phyloP scores from a whole-genome alignment of 2,888 invertebrate species.

The Parasteatoda lunata region DNA sequence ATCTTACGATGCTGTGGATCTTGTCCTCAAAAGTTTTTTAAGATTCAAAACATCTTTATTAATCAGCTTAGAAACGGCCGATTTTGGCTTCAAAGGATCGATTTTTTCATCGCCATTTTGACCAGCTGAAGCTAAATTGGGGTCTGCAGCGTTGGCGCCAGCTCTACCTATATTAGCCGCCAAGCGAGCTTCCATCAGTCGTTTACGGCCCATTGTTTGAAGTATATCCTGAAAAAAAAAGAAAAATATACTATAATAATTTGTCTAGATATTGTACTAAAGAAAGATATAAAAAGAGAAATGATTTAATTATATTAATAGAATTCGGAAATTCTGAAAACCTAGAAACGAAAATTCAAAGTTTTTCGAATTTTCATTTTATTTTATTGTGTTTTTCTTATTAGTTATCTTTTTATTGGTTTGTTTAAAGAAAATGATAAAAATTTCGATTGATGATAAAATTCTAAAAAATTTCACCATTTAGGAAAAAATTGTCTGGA shows the following conservation, averaged over 20 bases:
- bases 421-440: too few species aligned
- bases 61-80: slow-evolving; percentile 39
- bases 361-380: too few species aligned
- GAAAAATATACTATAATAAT: not conserved
- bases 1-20: slow-evolving; percentile 49
- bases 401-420: too few species aligned
- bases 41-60: slow-evolving; percentile 52
- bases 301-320: too few species aligned
- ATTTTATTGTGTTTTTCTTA: too few species aligned
- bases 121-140: not conserved
- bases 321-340: too few species aligned
- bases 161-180: slow-evolving; percentile 71
- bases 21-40: slow-evolving; percentile 43
- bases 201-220: slow-evolving; percentile 89
- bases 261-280: too few species aligned
- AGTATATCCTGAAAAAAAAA: slow-evolving; percentile 81
- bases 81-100: slow-evolving; percentile 8
- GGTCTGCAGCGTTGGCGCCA: slow-evolving; percentile 18
- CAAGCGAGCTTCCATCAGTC: slow-evolving; percentile 85
- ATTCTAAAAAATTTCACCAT: too few species aligned
- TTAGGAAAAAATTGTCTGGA: too few species aligned
- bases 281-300: too few species aligned
- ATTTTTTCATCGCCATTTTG: slow-evolving; percentile 7
- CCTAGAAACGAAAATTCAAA: too few species aligned
- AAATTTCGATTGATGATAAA: too few species aligned